Evolutionary conservation across 37 sponge, comb jelly and placozoan species (phyloP), one percentile per base, ranked within the genome.

Genomic region (Chondrilla cf. caribensis): DNA sequence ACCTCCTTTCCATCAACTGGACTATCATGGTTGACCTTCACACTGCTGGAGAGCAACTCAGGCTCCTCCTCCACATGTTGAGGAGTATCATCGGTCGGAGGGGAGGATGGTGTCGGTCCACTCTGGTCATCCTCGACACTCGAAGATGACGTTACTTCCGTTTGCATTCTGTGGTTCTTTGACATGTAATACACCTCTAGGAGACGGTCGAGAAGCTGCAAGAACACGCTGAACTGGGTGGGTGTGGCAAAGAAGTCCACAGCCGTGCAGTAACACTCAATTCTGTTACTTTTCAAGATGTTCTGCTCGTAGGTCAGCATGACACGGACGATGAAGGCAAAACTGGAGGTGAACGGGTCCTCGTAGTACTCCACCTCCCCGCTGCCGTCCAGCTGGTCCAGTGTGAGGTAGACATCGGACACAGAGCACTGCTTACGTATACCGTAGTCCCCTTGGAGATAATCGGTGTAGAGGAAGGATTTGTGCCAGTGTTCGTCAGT

Each of bases 401-500:
- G 81, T 51, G 87, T 84, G 65, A 90, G 81, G 4, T 86, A 83
- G 78, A 94, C 68, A 42, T 94, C 90, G 0, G 44, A 57, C 33
- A 94, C 78, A 0, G 84, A 76, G 54, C 82, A 82, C 25, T 87
- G 87, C 38, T 86, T 89, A 70, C 86, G 82, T 25, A 91, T 64
- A 22, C 75, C 25, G 75, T 89, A 86, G 58, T 71, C 83, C 35
- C 82, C 88, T 51, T 84, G 60, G 33, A 86, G 81, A 66, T 75
- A 89, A 75, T 93, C 93, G 3, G 87, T 89, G 82, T 84, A 93
- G 44, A 94, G 58, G 64, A 86, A 97, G 33, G 65, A 83, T 54
- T 55, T 81, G 57, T 79, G 58, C 97, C 97, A 97, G 47, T 62
- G 43, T n/a, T 84, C 77, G 67, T 97, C 85, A 11, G 86, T 82